These are phyloP conservation scores for Xenopus petersii DNA, from an alignment of 2,797 vertebrate species.

Conservation along the genomic window DNA sequence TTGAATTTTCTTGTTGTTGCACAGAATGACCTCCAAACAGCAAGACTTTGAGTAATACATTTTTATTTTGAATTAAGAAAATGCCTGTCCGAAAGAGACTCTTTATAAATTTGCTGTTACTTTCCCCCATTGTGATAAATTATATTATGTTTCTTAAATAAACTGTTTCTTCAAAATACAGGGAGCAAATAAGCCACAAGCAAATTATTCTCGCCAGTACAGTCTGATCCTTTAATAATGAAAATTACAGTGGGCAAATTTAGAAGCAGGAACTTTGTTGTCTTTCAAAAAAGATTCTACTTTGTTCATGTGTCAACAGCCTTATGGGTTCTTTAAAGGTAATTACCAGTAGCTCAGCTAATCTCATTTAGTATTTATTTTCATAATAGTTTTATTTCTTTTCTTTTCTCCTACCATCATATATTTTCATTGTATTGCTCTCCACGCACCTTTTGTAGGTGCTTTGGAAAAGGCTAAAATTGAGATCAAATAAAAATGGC, in stretches of 20 bases:
- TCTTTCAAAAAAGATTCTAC: background rate
- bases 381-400: background rate
- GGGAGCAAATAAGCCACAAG: background rate
- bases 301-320: background rate
- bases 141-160: background rate
- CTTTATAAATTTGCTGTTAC: background rate
- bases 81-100: background rate
- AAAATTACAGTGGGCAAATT: background rate
- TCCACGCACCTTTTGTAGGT: too few species aligned
- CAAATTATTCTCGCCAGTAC: background rate
- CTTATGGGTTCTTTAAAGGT: background rate
- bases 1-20: too few species aligned
- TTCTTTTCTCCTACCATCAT: background rate
- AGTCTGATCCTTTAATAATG: background rate
- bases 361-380: background rate
- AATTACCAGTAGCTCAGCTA: background rate
- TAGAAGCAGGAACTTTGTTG: background rate
- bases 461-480: background rate
- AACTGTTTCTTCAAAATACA: background rate
- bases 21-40: too few species aligned
- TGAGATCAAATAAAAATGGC: background rate
- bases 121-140: background rate
- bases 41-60: too few species aligned
- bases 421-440: background rate
- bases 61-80: background rate